These are phyloP conservation scores for Brachyptera putata DNA, from an alignment of 2,888 invertebrate genomes.

Conservation along the genomic window DNA sequence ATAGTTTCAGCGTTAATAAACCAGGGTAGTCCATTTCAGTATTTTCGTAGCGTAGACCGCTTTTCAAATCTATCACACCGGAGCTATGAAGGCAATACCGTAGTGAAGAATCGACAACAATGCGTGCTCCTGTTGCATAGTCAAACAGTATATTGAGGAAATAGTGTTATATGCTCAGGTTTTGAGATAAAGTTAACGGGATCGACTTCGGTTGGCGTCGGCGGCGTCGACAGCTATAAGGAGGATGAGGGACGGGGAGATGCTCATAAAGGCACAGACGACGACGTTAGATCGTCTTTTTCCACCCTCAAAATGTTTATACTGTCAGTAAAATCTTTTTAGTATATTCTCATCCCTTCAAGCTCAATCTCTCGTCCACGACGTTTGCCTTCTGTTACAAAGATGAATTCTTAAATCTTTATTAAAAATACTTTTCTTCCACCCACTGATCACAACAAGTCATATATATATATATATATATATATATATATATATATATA, in stretches of 20 bases:
- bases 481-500: no score
- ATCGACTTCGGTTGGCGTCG: background rate
- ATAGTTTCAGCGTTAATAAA: no score
- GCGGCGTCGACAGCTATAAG: background rate
- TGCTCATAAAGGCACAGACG: conserved; percentile 8
- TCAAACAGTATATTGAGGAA: conserved; percentile 1
- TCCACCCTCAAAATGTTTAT: conserved; percentile 17
- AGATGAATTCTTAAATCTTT: conserved; percentile 23
- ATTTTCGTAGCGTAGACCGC: no score
- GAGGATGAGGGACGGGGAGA: background rate
- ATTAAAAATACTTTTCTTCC: conserved; percentile 22
- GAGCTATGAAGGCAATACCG: no score
- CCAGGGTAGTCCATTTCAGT: no score
- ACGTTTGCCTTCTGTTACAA: conserved; percentile 16
- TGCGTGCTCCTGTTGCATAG: conserved; percentile 7
- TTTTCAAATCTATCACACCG: conserved; percentile 9
- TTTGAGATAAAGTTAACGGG: conserved; percentile 6
- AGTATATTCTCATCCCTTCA: conserved; percentile 9
- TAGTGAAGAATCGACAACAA: conserved; percentile 9
- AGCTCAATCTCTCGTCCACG: conserved; percentile 13
- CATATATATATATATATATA: no score
- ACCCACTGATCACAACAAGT: conserved; percentile 11
- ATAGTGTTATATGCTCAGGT: conserved; percentile 3
- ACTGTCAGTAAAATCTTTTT: conserved; percentile 19
- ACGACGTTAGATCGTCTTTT: conserved; percentile 13